These are phyloP conservation scores for Crotalus viridis DNA, from an alignment of 2,113 vertebrate species.

Conservation along the genomic window DNA sequence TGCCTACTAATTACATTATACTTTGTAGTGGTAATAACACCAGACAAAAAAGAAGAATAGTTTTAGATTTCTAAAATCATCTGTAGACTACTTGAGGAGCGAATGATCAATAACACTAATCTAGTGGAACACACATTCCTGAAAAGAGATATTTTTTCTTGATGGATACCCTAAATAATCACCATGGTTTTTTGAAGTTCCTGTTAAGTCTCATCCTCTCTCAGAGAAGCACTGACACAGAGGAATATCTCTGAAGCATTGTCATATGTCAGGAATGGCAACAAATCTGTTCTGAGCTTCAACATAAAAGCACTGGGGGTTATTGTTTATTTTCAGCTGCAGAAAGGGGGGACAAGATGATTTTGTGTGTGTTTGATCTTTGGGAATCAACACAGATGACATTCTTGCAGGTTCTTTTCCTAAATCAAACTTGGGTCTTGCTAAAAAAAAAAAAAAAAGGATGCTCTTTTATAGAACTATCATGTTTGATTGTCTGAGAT, in stretches of 20 bases:
- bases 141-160: constrained; percentile 66
- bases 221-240: constrained; percentile 31
- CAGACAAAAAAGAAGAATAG: constrained; percentile 67
- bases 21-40: constrained; percentile 68
- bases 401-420: background rate
- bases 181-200: constrained; percentile 55
- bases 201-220: constrained; percentile 36
- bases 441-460: background rate
- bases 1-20: constrained; percentile 73
- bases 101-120: constrained; percentile 73
- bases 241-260: constrained; percentile 38
- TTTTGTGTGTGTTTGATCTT: background rate
- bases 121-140: constrained; percentile 69
- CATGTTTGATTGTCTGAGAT: background rate
- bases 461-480: background rate
- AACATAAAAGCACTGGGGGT: background rate
- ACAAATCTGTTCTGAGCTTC: background rate
- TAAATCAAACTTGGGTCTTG: background rate
- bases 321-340: constrained; percentile 6
- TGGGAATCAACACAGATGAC: background rate
- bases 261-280: constrained; percentile 16
- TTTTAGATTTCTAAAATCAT: constrained; percentile 70
- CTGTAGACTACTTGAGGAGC: constrained; percentile 58
- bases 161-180: constrained; percentile 57
- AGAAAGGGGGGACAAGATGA: background rate